Evolutionary conservation across 2,888 invertebrate species (phyloP), one percentile per base, ranked within the genome.

Genomic region (Julus scandinavius): DNA sequence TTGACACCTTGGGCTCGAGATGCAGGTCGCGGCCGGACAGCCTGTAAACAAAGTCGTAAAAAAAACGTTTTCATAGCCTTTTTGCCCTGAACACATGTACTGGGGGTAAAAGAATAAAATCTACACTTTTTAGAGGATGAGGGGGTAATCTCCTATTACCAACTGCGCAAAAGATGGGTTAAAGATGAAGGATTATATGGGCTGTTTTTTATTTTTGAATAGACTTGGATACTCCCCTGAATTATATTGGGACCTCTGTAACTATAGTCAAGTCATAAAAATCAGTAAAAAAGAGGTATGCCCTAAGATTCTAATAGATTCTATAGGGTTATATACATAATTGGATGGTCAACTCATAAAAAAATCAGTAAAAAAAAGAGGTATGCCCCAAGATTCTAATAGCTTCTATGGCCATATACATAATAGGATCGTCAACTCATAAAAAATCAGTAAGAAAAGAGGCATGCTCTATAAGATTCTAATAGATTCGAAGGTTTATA

Each of bases 21-120:
- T 80, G 38, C 80, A 38, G 80, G 80, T 80, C 80, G 80, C 0
- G 80, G 15, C 80, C 15, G 80, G 80, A 80, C 80, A 80, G 80
- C 80, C 80, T 38, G 80, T 80, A 80, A 80, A 80, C 80, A 80
- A 80, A 80, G 80, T 80, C 80, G 38, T 80, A 80, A 80, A 80
- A 80, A 72, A 38, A 72, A 29, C 7, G 13, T 80, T 80, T 40
- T 80, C 80, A 3, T 80, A 40, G 80, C 72, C 29, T 72, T 72
- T 17, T 72, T 72, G 72, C 29, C 72, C 29, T 0, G 29, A 20
- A 72, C 72, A 72, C 11, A 29, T n/a, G 72, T 9, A 13, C 38
- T 38, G 38, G 80, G 80, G 80, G 80, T 80, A 38, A 80, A 72
- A 29, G 72, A 72, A 72, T 72, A 72, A 72, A 72, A 80, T 40